Conservation (phyloP, 1,140 invertebrate genomes). For the Drosophila ambigua region DNA sequence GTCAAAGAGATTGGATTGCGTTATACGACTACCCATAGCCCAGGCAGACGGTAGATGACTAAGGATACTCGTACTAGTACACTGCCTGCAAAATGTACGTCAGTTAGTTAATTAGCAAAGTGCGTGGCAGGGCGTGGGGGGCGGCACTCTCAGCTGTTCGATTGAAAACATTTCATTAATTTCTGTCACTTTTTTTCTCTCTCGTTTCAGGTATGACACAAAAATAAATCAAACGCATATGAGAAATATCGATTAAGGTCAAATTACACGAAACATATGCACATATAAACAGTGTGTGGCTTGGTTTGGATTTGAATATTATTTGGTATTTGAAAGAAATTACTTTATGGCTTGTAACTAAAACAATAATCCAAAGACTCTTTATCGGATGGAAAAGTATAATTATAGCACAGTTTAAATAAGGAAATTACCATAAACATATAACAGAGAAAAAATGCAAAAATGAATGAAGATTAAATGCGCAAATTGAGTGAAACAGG, state of each 20-base stretch:
- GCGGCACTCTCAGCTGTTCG: background rate
- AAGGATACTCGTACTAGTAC: conserved; percentile 6
- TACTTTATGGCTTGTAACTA: background rate
- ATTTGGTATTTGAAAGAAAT: background rate
- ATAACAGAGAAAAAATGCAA: too few species aligned
- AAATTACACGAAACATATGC: conserved; percentile 15
- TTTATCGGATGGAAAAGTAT: background rate
- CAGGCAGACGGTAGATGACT: conserved; percentile 7
- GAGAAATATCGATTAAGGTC: conserved; percentile 69
- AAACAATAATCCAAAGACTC: background rate
- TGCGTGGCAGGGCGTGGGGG: conserved; percentile 46
- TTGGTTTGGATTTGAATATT: background rate
- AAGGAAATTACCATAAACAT: too few species aligned
- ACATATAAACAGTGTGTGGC: too few species aligned
- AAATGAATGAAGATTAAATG: too few species aligned
- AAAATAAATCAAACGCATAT: conserved; percentile 30
- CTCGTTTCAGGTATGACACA: conserved; percentile 60
- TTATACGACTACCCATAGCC: background rate
- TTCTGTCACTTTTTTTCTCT: conserved; percentile 26
- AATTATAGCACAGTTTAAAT: too few species aligned
- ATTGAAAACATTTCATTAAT: conserved; percentile 54
- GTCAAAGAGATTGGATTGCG: conserved; percentile 21
- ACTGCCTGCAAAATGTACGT: conserved; percentile 12
- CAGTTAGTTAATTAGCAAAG: conserved; percentile 69
- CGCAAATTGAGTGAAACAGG: too few species aligned